Evolutionary conservation across 2,797 vertebrate species (phyloP).

Genomic region (Lagodon rhomboides): DNA sequence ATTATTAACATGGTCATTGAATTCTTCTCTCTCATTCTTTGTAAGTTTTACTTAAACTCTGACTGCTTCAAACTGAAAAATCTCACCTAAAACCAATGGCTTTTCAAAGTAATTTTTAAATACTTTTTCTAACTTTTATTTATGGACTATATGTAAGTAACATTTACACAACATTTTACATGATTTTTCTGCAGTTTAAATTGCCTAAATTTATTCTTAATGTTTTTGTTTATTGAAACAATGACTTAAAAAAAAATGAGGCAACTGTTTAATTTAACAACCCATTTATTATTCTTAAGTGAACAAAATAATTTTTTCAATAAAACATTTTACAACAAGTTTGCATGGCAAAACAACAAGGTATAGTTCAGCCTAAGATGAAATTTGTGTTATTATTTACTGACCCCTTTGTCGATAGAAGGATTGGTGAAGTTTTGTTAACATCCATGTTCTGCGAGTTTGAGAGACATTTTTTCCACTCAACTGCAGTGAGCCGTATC

Average conservation of each 20-base stretch:
- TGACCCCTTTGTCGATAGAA: no score
- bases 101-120: not conserved
- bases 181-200: not conserved
- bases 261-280: not conserved
- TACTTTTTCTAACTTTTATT: not conserved
- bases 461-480: no score
- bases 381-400: no score
- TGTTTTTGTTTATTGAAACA: not conserved
- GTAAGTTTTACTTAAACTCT: not conserved
- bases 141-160: not conserved
- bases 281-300: not conserved
- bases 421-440: no score
- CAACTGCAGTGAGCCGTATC: no score
- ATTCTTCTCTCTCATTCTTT: conserved; percentile 1
- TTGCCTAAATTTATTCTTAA: not conserved
- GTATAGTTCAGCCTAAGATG: no score
- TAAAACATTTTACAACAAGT: not conserved
- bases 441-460: no score
- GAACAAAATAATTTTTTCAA: not conserved
- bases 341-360: not conserved
- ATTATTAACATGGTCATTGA: not conserved
- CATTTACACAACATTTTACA: not conserved
- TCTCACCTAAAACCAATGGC: not conserved
- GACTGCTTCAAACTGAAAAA: not conserved
- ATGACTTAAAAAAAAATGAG: not conserved